phyloP scores from a whole-genome alignment of 2,113 vertebrate species.

The Thymallus thymallus region DNA sequence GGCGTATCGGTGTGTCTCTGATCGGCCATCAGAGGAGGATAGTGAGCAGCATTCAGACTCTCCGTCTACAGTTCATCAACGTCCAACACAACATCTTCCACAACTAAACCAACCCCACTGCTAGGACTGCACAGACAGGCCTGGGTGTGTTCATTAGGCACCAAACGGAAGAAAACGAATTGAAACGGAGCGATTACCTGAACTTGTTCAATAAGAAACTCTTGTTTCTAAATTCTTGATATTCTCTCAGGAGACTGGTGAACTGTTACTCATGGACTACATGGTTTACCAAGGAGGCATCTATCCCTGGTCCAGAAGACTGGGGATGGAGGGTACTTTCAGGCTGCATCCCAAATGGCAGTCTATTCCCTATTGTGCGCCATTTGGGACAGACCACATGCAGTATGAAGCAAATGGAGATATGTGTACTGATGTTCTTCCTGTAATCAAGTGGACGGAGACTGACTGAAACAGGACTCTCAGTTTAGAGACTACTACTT shows the following conservation, averaged over 20 bases:
- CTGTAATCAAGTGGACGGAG: too few species aligned
- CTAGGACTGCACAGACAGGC: conserved; percentile 67
- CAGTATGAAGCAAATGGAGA: too few species aligned
- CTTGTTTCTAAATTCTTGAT: too few species aligned
- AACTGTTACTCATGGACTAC: neutral
- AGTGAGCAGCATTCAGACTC: conserved; percentile 98
- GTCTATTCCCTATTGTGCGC: too few species aligned
- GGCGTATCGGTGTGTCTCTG: conserved; percentile 93
- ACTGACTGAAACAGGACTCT: too few species aligned
- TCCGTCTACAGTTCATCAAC: conserved; percentile 94
- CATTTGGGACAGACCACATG: too few species aligned
- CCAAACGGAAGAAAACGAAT: neutral
- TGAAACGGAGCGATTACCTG: neutral
- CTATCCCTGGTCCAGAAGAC: neutral
- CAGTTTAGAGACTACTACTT: neutral
- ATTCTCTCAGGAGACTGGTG: neutral
- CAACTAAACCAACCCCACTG: conserved; percentile 80
- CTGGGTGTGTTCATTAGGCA: neutral
- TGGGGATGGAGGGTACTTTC: too few species aligned
- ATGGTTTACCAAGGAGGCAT: neutral
- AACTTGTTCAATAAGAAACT: too few species aligned
- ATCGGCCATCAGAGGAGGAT: conserved; percentile 99
- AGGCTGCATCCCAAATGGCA: too few species aligned
- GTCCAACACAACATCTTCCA: conserved; percentile 96
- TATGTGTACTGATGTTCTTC: too few species aligned